Conservation (phyloP, 2,113 vertebrate genomes). For the Aviceda subcristata region DNA sequence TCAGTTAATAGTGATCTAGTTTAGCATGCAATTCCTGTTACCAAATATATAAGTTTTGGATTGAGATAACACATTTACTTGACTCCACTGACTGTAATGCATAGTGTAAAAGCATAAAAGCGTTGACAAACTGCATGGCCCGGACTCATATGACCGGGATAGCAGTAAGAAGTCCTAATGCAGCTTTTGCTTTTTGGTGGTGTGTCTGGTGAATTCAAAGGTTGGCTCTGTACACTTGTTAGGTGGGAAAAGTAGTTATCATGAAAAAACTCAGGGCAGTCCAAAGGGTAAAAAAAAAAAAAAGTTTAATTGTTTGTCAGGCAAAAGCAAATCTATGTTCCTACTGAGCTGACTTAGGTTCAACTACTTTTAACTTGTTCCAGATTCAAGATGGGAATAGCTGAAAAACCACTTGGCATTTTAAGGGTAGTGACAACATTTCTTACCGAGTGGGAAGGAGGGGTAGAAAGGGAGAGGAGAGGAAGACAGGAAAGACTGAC, state of each 20-base stretch:
- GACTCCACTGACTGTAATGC: not conserved
- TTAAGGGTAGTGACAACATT: not conserved
- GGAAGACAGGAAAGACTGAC: not conserved
- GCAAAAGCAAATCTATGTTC: not conserved
- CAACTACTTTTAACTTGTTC: not conserved
- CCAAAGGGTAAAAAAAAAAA: not conserved
- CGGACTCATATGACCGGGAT: not conserved
- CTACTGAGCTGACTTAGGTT: not conserved
- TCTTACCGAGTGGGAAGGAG: not conserved
- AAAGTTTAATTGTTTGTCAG: not conserved
- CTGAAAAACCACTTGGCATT: not conserved
- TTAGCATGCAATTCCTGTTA: not conserved
- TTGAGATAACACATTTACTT: not conserved
- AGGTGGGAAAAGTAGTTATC: not conserved
- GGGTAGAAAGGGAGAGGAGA: not conserved
- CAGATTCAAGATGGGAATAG: not conserved
- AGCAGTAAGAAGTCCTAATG: not conserved
- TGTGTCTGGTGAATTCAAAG: not conserved
- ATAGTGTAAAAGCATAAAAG: not conserved
- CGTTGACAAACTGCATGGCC: not conserved
- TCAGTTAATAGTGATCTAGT: not conserved
- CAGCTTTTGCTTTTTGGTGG: not conserved
- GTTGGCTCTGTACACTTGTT: not conserved
- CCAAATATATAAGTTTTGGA: not conserved
- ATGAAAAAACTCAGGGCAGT: not conserved